Conservation (phyloP, 1,140 invertebrate genomes). For the Elymnias hypermnestra region DNA sequence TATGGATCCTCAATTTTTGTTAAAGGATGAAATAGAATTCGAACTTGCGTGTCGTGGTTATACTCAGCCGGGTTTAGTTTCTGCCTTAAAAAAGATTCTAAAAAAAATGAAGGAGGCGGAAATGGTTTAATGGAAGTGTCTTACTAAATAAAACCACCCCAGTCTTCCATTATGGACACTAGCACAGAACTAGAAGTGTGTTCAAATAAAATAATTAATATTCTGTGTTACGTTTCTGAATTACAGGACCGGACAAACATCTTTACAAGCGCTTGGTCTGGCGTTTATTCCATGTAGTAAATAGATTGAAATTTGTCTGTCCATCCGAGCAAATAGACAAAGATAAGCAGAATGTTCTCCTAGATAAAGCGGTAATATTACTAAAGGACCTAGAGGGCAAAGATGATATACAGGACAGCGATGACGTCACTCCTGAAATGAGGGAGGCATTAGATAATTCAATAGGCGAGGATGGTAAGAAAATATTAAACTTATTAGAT, state of each 20-base stretch:
- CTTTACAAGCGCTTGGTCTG: conserved; percentile 14
- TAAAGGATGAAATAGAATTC: conserved; percentile 27
- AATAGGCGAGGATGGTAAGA: conserved; percentile 21
- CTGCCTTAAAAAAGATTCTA: conserved; percentile 15
- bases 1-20: conserved; percentile 18
- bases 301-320: conserved; percentile 18
- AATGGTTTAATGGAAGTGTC: conserved; percentile 7
- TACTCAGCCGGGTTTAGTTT: conserved; percentile 7
- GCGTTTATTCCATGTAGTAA: conserved; percentile 15
- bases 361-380: conserved; percentile 13
- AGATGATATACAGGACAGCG: conserved; percentile 15
- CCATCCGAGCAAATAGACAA: conserved; percentile 9
- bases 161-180: conserved; percentile 8
- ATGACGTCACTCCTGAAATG: conserved; percentile 20
- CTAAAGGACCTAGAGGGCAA: conserved; percentile 18
- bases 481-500: conserved; percentile 16
- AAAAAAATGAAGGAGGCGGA: conserved; percentile 16
- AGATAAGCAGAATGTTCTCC: conserved; percentile 13
- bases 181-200: conserved; percentile 10
- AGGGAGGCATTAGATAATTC: conserved; percentile 21
- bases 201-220: conserved; percentile 13
- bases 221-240: conserved; percentile 15
- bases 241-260: conserved; percentile 10
- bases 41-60: conserved; percentile 22
- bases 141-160: conserved; percentile 15